Evolutionary conservation across 2,888 invertebrate species (phyloP), one percentile per base, ranked within the genome.

Genomic region (Isoperla grammatica): DNA sequence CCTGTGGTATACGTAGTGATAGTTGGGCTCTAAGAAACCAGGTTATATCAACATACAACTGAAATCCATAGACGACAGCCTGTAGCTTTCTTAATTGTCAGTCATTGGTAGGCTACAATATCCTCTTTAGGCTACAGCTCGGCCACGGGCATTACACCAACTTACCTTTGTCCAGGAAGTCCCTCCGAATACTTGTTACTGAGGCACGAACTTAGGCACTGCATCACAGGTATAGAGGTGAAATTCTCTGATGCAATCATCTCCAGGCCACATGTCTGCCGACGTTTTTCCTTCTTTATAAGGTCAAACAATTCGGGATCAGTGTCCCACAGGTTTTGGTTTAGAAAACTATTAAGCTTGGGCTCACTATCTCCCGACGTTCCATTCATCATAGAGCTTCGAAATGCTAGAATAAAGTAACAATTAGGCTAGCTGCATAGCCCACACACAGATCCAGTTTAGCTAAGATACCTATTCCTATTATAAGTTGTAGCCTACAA

Each of bases 211-310:
- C 94, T 87, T 23, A 95, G 77, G 67, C 91, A 90, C 71, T 96
- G 92, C 54, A 93, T 77, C n/a, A 95, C 95, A 56, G 95, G 84
- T 54, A 90, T 73, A 2, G 94, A 93, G 53, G 95, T 93, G 73
- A 96, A 95, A 77, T 96, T 96, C 79, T 96, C 98, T 35, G 95
- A 96, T 12, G 98, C 97, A 71, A 98, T 98, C 85, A 98, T 85
- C 76, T 98, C 98, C 61, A 98, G 77, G 1, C 97, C 93, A 66
- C 80, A 78, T 60, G 77, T 74, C 76, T 98, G 98, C 6, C 98
- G 81, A 23, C 81, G 75, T 73, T 95, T 95, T 73, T 98, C 98
- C 65, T 88, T 83, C 66, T 83, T 81, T 61, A 98, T 88, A 40
- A 98, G 75, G 0, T 82, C 79, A 71, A 83, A 88, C 15, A 96